phyloP scores from a whole-genome alignment of 2,113 vertebrate species.

The Sterna hirundo region DNA sequence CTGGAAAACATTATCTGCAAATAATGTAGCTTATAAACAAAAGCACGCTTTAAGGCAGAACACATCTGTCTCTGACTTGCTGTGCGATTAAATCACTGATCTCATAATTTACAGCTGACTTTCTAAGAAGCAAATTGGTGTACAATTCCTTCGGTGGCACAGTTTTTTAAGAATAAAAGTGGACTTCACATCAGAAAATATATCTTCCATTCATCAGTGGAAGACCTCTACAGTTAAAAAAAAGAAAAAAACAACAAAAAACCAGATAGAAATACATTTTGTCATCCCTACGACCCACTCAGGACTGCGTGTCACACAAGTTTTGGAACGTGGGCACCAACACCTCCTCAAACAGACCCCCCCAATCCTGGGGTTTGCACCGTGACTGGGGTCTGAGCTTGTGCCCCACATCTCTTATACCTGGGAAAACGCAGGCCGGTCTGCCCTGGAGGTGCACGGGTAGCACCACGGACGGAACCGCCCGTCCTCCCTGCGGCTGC shows the following conservation, averaged over 20 bases:
- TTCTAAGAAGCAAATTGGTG: not conserved
- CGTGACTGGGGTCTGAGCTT: fast-evolving
- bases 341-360: too few species aligned
- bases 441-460: fast-evolving
- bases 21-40: not conserved
- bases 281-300: not conserved
- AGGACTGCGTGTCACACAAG: fast-evolving
- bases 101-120: not conserved
- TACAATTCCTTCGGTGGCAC: not conserved
- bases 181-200: not conserved
- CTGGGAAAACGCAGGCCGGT: fast-evolving
- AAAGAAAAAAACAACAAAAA: not conserved
- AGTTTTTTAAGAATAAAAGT: not conserved
- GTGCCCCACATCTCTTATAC: fast-evolving
- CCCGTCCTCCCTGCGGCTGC: not conserved
- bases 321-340: fast-evolving
- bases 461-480: not conserved
- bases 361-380: fast-evolving
- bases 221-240: not conserved
- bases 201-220: fast-evolving
- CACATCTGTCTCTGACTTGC: not conserved
- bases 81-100: not conserved
- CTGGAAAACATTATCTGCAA: not conserved
- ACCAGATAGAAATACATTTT: not conserved
- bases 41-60: not conserved